These are phyloP conservation scores for Catalaphyllia jardinei DNA, from an alignment of 64 coral and sea anemone species.

Conservation along the genomic window DNA sequence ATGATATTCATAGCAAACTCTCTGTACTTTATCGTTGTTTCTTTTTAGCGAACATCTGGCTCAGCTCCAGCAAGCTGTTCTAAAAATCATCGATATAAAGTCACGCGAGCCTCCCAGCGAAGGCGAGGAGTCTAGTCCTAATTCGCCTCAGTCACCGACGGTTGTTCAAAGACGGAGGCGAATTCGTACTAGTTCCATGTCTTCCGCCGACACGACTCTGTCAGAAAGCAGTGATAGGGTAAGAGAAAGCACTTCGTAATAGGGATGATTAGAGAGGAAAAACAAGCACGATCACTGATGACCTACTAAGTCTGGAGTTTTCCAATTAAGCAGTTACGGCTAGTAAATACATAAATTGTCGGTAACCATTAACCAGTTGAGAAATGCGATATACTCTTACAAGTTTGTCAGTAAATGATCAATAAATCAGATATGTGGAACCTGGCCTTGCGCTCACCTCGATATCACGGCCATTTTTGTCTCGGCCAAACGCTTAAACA, in stretches of 20 bases:
- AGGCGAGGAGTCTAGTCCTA: slow-evolving; percentile 36
- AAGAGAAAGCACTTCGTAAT: background rate
- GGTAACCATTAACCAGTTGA: too few relatives aligned
- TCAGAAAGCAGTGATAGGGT: slow-evolving; percentile 50
- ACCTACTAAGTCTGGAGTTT: too few relatives aligned
- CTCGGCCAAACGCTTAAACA: too few relatives aligned
- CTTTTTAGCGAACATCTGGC: slow-evolving; percentile 68
- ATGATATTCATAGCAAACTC: too few relatives aligned
- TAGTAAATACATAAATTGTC: too few relatives aligned
- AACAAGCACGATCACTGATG: background rate
- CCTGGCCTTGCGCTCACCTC: too few relatives aligned
- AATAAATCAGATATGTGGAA: too few relatives aligned
- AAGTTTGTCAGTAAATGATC: too few relatives aligned
- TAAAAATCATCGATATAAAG: slow-evolving; percentile 80
- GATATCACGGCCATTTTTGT: too few relatives aligned
- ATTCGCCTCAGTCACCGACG: slow-evolving; percentile 45
- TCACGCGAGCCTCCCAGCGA: slow-evolving; percentile 63
- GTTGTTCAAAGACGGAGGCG: slow-evolving; percentile 28
- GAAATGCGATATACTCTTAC: too few relatives aligned
- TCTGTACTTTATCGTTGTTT: background rate
- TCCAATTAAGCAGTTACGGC: too few relatives aligned
- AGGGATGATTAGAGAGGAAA: background rate
- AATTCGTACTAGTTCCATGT: slow-evolving; percentile 54
- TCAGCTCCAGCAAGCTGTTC: slow-evolving; percentile 76
- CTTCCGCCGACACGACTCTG: slow-evolving; percentile 56